Base-by-base conservation (phyloP, 1,140 invertebrate genomes). In the Catajapyx aquilonaris region DNA sequence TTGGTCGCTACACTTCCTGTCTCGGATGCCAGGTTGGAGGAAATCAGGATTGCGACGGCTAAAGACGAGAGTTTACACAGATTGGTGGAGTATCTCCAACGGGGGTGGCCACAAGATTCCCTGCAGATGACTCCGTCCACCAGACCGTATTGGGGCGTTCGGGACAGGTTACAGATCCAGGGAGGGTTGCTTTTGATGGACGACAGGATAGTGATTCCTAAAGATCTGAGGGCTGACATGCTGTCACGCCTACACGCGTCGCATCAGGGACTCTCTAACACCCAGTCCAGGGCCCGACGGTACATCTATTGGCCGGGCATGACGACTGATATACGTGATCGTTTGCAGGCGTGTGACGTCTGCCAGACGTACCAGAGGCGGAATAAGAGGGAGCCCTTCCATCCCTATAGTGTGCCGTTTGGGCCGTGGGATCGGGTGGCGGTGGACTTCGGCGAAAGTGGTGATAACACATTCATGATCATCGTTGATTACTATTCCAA, bases 241-340 rank as follows among this genome's bases (percentile, higher is more conserved):
- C 38, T 53, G 19, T 34, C 48, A 13, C 11, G 39, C 15, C 32
- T 54, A 13, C 54, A 57, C 42, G 37, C 40, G 35, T 34, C 43
- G 28, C 55, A 57, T 48, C 41, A 48, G 19, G 54, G 54, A 3
- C 49, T 53, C 4, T 37, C 42, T 20, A 47, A 48, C 7, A 9
- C 7, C 13, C 7, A 28, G 13, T 7, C 23, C 23, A 7, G 23
- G 13, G 23, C 23, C 7, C 7, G 23, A 13, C 7, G 13, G 13
- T 7, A 9, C 7, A 9, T 28, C 7, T 28, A 9, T 28, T 28
- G 23, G 23, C 23, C 23, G 7, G 13, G 13, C 13, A 28, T 28
- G 23, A 9, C 7, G 7, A 9, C 23, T 28, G 7, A 28, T 9
- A 28, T 28, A 9, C 7, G 13, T 9, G 23, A 28, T 28, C 13